Evolutionary conservation across 2,888 invertebrate genomes (phyloP).

Genomic region (Belgica antarctica): DNA sequence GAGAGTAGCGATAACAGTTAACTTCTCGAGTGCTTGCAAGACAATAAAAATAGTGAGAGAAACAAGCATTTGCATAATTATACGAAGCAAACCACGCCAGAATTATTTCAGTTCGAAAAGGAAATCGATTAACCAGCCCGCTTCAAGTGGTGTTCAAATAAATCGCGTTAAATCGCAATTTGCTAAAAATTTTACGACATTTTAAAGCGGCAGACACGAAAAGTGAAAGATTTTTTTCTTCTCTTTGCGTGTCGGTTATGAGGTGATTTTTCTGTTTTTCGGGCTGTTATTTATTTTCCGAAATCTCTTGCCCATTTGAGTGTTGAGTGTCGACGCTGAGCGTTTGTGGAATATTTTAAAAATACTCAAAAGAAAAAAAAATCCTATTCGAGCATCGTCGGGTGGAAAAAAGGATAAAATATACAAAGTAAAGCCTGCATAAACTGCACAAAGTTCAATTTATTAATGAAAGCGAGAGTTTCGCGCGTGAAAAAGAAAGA

Average conservation of each 20-base stretch:
- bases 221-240: conserved; percentile 29
- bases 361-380: background rate
- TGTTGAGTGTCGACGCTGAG: background rate
- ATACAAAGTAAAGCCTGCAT: background rate
- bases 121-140: background rate
- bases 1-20: background rate
- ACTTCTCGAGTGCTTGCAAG: background rate
- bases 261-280: background rate
- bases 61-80: conserved; percentile 22
- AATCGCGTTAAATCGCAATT: background rate
- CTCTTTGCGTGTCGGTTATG: background rate
- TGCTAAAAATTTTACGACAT: conserved; percentile 18
- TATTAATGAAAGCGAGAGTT: conserved; percentile 5
- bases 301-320: background rate
- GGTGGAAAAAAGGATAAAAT: background rate
- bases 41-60: background rate
- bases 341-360: background rate
- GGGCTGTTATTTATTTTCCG: conserved; percentile 16
- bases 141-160: background rate
- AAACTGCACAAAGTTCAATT: too few species aligned
- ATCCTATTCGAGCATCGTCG: too few species aligned
- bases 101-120: background rate
- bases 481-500: too few species aligned
- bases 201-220: background rate
- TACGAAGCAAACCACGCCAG: background rate